Conservation (phyloP, 2,113 vertebrate genomes). For the Parus major region DNA sequence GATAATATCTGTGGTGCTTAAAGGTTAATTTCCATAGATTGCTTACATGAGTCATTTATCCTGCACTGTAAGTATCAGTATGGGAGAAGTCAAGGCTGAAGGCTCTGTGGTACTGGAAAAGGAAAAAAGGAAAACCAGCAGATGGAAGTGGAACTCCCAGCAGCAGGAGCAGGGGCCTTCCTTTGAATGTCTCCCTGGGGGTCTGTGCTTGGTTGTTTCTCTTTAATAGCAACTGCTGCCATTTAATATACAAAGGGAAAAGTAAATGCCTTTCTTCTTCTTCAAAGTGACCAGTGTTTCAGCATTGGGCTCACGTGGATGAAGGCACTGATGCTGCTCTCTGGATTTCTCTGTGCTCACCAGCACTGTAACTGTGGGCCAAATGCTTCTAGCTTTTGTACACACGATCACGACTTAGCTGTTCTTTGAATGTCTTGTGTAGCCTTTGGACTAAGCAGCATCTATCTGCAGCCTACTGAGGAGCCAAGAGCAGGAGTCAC, state of each 20-base stretch:
- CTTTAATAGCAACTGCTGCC: constrained; percentile 6
- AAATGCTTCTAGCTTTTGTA: neutral
- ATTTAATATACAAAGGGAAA: neutral
- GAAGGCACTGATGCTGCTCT: neutral
- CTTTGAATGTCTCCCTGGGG: neutral
- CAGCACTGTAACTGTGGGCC: neutral
- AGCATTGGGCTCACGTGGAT: neutral
- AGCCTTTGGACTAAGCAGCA: constrained; percentile 29
- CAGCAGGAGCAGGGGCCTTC: neutral
- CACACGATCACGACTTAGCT: neutral
- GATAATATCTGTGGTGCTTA: neutral
- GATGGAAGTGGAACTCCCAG: neutral
- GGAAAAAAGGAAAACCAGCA: neutral
- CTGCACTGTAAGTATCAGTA: neutral
- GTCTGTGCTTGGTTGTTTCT: neutral
- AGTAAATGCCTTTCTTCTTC: constrained; percentile 53
- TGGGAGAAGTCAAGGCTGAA: neutral
- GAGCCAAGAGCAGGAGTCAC: neutral
- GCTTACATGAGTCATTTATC: neutral
- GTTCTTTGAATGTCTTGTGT: neutral
- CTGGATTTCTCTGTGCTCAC: neutral
- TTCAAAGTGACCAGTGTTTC: constrained; percentile 18
- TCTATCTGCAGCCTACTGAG: neutral
- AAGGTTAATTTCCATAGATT: neutral
- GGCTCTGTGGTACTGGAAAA: neutral